phyloP scores from a whole-genome alignment of 2,888 invertebrate genomes.

The Eucera pruinosa region DNA sequence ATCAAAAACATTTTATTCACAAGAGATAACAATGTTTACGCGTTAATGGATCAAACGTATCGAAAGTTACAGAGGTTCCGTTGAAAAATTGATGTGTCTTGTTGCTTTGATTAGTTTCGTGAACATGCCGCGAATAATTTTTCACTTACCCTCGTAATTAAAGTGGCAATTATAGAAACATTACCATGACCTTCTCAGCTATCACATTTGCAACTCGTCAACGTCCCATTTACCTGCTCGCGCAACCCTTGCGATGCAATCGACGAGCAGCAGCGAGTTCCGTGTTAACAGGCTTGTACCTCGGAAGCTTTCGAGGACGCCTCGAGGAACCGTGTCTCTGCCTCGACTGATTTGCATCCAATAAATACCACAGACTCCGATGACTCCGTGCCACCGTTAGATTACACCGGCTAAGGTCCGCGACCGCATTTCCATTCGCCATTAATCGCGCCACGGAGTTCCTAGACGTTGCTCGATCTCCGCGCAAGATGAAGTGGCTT shows the following conservation, averaged over 20 bases:
- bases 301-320: background rate
- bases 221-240: background rate
- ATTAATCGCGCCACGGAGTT: conserved; percentile 48
- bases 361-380: conserved; percentile 25
- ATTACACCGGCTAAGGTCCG: conserved; percentile 13
- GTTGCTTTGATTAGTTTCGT: too few relatives aligned
- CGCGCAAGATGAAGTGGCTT: conserved; percentile 47
- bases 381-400: conserved; percentile 8
- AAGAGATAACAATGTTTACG: too few relatives aligned
- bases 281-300: conserved; percentile 20
- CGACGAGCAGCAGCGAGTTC: conserved; percentile 2
- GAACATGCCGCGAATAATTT: too few relatives aligned
- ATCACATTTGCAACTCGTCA: background rate
- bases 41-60: too few relatives aligned
- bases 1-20: too few relatives aligned
- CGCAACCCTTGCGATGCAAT: background rate
- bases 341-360: conserved; percentile 27
- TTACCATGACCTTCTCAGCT: too few relatives aligned
- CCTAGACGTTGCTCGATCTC: conserved; percentile 29
- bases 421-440: conserved; percentile 55
- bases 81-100: too few relatives aligned
- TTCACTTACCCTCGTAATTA: too few relatives aligned
- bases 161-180: too few relatives aligned
- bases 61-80: too few relatives aligned
- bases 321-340: background rate